A percentile compares a stretch with the other conserved stretches of the same genome.
These are phyloP conservation scores for Spilogale gracilis DNA, from an alignment of 2,113 vertebrate species.

Conservation along the genomic window DNA sequence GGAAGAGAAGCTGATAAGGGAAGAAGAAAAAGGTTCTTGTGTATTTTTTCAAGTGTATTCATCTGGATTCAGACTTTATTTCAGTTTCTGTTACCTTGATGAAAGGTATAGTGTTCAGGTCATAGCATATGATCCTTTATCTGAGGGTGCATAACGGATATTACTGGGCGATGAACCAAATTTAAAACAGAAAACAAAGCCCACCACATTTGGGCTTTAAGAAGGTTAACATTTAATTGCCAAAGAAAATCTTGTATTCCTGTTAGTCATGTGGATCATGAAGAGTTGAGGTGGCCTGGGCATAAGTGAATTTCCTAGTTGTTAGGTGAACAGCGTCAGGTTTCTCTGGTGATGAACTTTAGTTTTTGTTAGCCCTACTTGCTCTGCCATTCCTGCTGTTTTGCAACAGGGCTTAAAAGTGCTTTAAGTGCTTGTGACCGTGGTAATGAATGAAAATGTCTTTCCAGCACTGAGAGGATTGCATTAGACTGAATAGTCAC, in stretches of 20 bases:
- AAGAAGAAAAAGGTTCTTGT: constrained; percentile 71
- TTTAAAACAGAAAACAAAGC: constrained; percentile 33
- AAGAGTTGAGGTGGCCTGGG: not conserved
- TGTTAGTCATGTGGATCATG: not conserved
- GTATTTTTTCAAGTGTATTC: constrained; percentile 52
- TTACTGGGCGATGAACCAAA: not conserved
- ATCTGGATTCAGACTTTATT: constrained; percentile 74
- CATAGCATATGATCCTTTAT: not conserved
- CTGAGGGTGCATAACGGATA: constrained; percentile 16
- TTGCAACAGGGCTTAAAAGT: constrained; percentile 96
- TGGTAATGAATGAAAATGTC: constrained; percentile 99
- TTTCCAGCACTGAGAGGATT: constrained; percentile 92
- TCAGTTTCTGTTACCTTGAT: constrained; percentile 68
- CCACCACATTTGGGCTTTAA: constrained; percentile 60
- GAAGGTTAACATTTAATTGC: constrained; percentile 63
- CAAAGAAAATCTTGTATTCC: constrained; percentile 49
- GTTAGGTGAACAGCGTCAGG: constrained; percentile 79
- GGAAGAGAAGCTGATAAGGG: constrained; percentile 16
- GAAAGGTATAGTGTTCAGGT: not conserved
- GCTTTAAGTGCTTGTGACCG: constrained; percentile 99
- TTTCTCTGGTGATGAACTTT: constrained; percentile 87
- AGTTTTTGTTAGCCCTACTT: constrained; percentile 85
- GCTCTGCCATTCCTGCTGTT: constrained; percentile 91
- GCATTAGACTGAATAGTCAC: constrained; percentile 99
- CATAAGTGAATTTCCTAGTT: constrained; percentile 79